Evolutionary conservation across 2,113 vertebrate species (phyloP).

Genomic region (Neogale vison): DNA sequence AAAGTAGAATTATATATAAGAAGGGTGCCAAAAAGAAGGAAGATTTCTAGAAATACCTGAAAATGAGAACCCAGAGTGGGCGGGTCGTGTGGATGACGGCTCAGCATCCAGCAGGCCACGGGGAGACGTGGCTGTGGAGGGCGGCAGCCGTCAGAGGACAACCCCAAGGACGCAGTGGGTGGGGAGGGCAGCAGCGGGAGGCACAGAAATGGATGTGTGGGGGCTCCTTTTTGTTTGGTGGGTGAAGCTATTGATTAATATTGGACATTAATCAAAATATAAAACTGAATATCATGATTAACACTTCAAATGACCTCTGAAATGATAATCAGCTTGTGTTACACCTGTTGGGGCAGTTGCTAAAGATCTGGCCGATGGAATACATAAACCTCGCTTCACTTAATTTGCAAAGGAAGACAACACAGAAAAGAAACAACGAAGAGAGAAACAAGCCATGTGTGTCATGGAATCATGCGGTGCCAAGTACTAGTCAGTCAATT

Average conservation of each 20-base stretch:
- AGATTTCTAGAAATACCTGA: not conserved
- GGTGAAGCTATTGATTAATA: not conserved
- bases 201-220: rapidly evolving
- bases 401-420: not conserved
- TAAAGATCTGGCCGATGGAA: not conserved
- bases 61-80: not conserved
- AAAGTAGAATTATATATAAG: not conserved
- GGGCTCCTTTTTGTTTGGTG: too few species aligned
- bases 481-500: not conserved
- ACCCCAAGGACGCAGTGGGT: rapidly evolving
- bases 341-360: not conserved
- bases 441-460: not conserved
- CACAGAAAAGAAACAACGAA: not conserved
- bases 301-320: not conserved
- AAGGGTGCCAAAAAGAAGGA: too few species aligned
- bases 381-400: not conserved
- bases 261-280: not conserved
- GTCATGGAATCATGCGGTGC: not conserved
- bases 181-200: rapidly evolving
- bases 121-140: not conserved
- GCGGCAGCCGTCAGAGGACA: rapidly evolving
- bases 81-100: too few species aligned
- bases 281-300: not conserved
- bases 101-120: not conserved
- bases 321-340: not conserved